Conservation (phyloP, 2,113 vertebrate genomes). For the Bucco capensis region DNA sequence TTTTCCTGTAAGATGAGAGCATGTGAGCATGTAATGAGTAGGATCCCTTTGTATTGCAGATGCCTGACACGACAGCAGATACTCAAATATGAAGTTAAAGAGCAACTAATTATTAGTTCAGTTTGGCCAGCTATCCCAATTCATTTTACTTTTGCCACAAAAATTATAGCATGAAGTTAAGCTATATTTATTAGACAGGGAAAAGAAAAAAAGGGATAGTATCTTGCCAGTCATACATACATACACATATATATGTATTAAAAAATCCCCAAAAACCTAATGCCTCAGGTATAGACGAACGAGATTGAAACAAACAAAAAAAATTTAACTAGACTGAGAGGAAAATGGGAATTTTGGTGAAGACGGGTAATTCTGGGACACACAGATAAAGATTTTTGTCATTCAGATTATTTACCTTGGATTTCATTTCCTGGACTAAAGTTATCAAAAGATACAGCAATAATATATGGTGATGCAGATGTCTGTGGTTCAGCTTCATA, state of each 20-base stretch:
- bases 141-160: background rate
- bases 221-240: background rate
- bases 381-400: background rate
- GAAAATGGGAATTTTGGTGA: background rate
- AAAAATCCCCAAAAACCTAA: background rate
- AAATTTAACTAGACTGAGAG: background rate
- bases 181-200: background rate
- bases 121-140: background rate
- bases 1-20: background rate
- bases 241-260: background rate
- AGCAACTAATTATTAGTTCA: background rate
- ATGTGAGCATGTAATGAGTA: background rate
- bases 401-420: conserved; percentile 47
- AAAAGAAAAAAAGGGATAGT: background rate
- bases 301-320: background rate
- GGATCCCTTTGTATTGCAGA: background rate
- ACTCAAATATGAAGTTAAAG: background rate
- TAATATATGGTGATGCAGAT: conserved; percentile 56
- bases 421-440: conserved; percentile 64
- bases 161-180: background rate
- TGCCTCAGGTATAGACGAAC: background rate
- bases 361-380: background rate
- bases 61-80: background rate
- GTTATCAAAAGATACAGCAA: conserved; percentile 51
- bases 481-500: conserved; percentile 50